Evolutionary conservation across 1,140 invertebrate genomes (phyloP), one percentile per base, ranked within the genome.

Genomic region (Zeugodacus cucurbitae): DNA sequence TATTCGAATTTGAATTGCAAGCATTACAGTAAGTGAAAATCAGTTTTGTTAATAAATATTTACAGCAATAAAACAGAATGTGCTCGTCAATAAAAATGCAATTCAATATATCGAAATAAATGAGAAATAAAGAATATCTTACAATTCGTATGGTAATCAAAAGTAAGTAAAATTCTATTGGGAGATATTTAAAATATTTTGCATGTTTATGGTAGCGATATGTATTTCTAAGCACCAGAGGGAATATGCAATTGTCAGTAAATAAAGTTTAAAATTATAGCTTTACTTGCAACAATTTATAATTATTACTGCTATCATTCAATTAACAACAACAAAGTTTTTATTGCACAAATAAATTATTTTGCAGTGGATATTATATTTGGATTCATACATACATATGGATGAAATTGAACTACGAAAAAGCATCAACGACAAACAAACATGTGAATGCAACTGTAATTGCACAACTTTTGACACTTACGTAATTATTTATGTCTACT

Each of bases 251-350:
- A 54, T 54, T 26, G 26, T n/a, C 74, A 82, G 41, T 82, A 82
- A 82, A 82, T 82, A 48, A 32, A 34, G 22, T 54, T 82, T 82
- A 41, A 82, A 41, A 82, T 82, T 82, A 82, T 82, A 48, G 41
- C 74, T 82, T 82, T 82, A 3, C 74, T 82, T 82, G 74, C 44
- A 82, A 82, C 74, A 82, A 82, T 48, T 82, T 82, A 48, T 26
- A 82, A 82, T 54, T 3, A 29, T 11, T 82, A 48, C n/a, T 48
- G 7, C 41, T 44, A n/a, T 17, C 22, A 74, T 44, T 7, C 22
- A n/a, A 82, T n/a, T 29, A 78, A 82, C 10, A 82, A 82, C 14
- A 82, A 48, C 41, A 78, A 44, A 20, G 22, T 3, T 32, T 74
- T 32, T 41, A 74, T 41, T 74, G 22, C 37, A n/a, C 20, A 41